phyloP scores from a whole-genome alignment of 2,113 vertebrate genomes.

The Percina caprodes region DNA sequence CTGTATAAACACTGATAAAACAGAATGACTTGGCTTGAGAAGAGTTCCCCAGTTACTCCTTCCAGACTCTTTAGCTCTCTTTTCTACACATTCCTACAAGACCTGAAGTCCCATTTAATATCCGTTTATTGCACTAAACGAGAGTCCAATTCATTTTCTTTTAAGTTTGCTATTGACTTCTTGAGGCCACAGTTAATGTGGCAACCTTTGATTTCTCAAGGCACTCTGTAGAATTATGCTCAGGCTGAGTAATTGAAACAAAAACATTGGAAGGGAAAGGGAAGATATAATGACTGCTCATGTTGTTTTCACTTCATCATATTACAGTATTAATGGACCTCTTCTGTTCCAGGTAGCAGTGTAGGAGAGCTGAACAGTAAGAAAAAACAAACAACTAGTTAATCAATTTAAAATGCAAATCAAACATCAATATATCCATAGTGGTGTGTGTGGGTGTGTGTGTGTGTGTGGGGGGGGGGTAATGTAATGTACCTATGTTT shows the following conservation, averaged over 20 bases:
- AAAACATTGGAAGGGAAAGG: constrained; percentile 72
- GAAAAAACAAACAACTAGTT: constrained; percentile 47
- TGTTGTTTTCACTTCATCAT: constrained; percentile 60
- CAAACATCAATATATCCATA: not conserved
- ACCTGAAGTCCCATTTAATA: constrained; percentile 48
- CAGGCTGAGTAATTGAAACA: constrained; percentile 63
- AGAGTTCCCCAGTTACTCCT: constrained; percentile 27
- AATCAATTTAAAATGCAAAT: constrained; percentile 33
- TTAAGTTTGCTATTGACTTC: constrained; percentile 52
- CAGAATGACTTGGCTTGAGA: constrained; percentile 27
- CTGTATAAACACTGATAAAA: constrained; percentile 53
- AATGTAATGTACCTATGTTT: no score
- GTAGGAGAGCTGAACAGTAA: constrained; percentile 17
- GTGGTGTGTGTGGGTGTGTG: no score
- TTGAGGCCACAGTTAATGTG: constrained; percentile 43
- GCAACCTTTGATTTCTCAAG: constrained; percentile 43
- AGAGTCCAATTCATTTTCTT: constrained; percentile 40
- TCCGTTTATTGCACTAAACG: constrained; percentile 33
- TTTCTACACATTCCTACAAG: constrained; percentile 18
- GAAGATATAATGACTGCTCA: constrained; percentile 57
- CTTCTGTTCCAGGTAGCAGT: constrained; percentile 35
- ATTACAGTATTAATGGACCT: constrained; percentile 59
- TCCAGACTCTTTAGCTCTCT: constrained; percentile 27
- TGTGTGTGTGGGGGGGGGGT: no score
- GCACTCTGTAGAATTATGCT: constrained; percentile 69